Conservation (phyloP, 2,888 invertebrate species). For the Drosophila prostipennis region DNA sequence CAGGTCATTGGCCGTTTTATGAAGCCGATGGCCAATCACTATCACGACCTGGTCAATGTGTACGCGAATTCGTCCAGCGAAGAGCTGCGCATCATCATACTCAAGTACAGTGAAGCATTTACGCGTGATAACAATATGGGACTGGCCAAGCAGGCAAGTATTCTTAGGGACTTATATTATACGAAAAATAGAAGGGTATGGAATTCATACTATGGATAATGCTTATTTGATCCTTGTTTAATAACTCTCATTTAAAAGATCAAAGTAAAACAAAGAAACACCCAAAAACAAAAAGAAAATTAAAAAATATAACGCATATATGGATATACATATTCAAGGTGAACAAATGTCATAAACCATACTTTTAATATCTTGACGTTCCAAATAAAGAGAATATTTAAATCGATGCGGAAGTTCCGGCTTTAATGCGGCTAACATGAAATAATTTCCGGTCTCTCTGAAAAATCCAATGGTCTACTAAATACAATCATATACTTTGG, state of each 20-base stretch:
- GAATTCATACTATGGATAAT: too few relatives aligned
- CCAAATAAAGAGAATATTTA: constrained; percentile 3
- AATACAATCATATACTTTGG: background rate
- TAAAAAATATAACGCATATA: background rate
- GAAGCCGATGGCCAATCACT: constrained; percentile 93
- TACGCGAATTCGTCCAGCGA: constrained; percentile 90
- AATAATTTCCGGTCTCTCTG: background rate
- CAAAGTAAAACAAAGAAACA: background rate
- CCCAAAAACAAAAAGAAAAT: too few relatives aligned
- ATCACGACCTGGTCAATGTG: constrained; percentile 94
- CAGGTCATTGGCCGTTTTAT: constrained; percentile 94
- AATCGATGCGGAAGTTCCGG: constrained; percentile 10
- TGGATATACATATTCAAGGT: constrained; percentile 1
- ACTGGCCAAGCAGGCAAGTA: constrained; percentile 89
- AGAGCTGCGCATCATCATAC: constrained; percentile 88
- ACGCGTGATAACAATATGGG: constrained; percentile 91
- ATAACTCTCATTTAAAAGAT: background rate
- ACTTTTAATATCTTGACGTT: constrained; percentile 4
- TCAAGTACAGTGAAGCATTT: constrained; percentile 93
- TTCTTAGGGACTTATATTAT: background rate
- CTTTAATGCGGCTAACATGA: background rate
- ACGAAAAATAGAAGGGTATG: too few relatives aligned
- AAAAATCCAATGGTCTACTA: background rate
- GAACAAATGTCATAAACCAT: background rate
- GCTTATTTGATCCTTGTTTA: too few relatives aligned